Base-by-base conservation (phyloP, 2,888 invertebrate genomes). In the Xestia ashworthii region DNA sequence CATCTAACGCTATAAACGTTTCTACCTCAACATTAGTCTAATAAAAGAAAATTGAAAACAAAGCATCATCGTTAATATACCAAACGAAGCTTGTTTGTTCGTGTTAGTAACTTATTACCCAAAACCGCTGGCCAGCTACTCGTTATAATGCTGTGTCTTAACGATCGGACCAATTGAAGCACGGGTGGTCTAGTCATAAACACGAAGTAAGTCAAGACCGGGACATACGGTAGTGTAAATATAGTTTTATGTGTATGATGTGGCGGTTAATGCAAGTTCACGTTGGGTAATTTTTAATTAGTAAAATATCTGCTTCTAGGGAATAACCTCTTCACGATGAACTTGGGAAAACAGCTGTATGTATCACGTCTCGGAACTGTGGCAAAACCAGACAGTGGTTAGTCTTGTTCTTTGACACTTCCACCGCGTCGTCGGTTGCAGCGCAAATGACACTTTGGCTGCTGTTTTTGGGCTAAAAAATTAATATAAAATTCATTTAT, bases 151-250 rank as follows among this genome's bases (percentile, higher is more conserved):
- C 44, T 25, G 65, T 44, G 65, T 87, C 89, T 93, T 94, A 92
- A 94, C 92, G 93, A 93, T 82, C 90, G 72, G 69, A 87, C 89
- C 93, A 93, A 94, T 94, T 93, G 93, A 92, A 90, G 91, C 90
- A 89, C 90, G 94, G 94, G 94, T 94, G 94, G 94, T 94, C 94
- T 89, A 81, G 83, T 86, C 91, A 88, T 94, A 92, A 93, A 93
- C 74, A 65, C 72, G 69, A 75, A 86, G 83, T 84, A 85, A 89
- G 90, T 91, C 92, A 93, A 93, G 91, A 88, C 90, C 89, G 89
- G 88, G 84, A 86, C 88, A 89, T 78, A 74, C 84, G 81, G 81
- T 82, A 80, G 87, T 81, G 88, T 92, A 92, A 92, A 93, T 93
- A 93, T 92, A 92, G 88, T 83, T 93, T 93, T 91, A 93, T 88